These are phyloP conservation scores for Cantharis nigra DNA, from an alignment of 2,888 invertebrate species.

Conservation along the genomic window DNA sequence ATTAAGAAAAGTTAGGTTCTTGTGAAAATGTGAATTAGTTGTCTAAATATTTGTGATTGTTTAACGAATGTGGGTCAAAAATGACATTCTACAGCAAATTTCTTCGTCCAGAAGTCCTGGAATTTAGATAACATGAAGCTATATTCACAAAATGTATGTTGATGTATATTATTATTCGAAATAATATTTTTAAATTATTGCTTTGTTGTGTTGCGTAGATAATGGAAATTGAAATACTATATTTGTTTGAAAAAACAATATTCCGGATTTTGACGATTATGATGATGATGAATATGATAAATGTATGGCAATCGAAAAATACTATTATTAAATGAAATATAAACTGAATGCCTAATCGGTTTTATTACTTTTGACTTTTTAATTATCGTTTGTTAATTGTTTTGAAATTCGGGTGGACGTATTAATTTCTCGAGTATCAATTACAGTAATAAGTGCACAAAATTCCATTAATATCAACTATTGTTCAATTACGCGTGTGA, in stretches of 20 bases:
- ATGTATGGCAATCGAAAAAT: neutral
- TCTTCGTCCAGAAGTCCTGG: slow-evolving; percentile 10
- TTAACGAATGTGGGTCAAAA: slow-evolving; percentile 14
- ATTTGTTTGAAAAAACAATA: neutral
- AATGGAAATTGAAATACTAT: neutral
- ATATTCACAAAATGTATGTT: slow-evolving; percentile 29
- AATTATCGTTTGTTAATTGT: neutral
- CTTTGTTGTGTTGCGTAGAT: neutral
- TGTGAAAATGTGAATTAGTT: slow-evolving; percentile 23
- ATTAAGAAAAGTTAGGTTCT: neutral
- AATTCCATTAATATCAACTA: neutral
- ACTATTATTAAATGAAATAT: neutral
- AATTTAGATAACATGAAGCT: slow-evolving; percentile 24
- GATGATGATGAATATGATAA: neutral
- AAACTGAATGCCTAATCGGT: neutral
- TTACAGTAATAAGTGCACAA: neutral
- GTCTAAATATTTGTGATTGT: slow-evolving; percentile 10
- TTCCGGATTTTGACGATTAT: neutral
- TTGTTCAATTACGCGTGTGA: slow-evolving; percentile 15
- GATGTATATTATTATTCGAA: neutral
- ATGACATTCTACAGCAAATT: slow-evolving; percentile 16
- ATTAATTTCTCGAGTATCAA: neutral
- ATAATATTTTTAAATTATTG: neutral
- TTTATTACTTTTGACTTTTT: neutral
- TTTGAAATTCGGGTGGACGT: neutral